Conservation (phyloP, 2,888 invertebrate genomes). For the Scaptomyza polygonia region DNA sequence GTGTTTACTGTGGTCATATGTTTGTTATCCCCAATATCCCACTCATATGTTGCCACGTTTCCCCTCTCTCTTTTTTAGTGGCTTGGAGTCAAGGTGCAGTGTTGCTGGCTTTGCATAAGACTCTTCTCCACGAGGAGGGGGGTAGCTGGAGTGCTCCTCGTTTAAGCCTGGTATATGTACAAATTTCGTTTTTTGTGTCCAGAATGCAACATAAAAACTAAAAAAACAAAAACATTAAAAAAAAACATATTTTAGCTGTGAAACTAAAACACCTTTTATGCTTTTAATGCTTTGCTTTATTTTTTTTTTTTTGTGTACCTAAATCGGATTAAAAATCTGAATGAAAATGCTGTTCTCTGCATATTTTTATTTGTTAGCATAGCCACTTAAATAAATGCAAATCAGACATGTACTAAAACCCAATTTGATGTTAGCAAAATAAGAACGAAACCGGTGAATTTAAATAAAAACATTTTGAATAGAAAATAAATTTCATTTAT, state of each 20-base stretch:
- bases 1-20: slow-evolving; percentile 45
- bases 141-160: slow-evolving; percentile 10
- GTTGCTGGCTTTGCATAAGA: slow-evolving; percentile 34
- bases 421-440: not conserved
- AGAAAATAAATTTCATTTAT: not conserved
- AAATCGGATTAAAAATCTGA: slow-evolving; percentile 48
- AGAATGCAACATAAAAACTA: slow-evolving; percentile 1
- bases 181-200: slow-evolving; percentile 12
- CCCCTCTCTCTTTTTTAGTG: slow-evolving; percentile 21
- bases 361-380: slow-evolving; percentile 10
- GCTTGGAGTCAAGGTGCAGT: slow-evolving; percentile 46
- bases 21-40: slow-evolving; percentile 29
- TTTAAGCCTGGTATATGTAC: slow-evolving; percentile 47
- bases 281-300: slow-evolving; percentile 22
- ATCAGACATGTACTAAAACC: not conserved
- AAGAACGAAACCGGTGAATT: not conserved
- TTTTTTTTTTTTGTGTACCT: slow-evolving; percentile 4
- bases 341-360: slow-evolving; percentile 9
- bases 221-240: slow-evolving; percentile 4
- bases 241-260: not conserved
- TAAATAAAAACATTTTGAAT: not conserved
- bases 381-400: slow-evolving; percentile 5
- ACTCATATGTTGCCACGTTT: slow-evolving; percentile 22
- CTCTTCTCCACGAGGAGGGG: slow-evolving; percentile 5
- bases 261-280: slow-evolving; percentile 26